Conservation (phyloP, 1,140 invertebrate genomes). For the Philotrypesis tridentata region DNA sequence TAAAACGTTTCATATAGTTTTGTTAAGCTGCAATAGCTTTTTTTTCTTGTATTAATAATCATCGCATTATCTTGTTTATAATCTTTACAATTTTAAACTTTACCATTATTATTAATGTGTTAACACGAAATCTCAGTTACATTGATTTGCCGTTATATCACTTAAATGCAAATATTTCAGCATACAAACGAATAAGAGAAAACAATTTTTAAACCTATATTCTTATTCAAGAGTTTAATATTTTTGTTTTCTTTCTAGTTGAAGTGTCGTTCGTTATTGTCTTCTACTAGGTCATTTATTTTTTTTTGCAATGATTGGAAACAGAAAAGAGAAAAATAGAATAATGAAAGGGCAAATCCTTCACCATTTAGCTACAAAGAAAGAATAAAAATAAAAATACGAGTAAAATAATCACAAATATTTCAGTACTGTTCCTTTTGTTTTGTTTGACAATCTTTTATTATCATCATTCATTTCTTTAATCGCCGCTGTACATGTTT, state of each 20-base stretch:
- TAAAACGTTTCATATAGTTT: slow-evolving; percentile 25
- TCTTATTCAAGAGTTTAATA: neutral
- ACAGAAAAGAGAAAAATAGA: slow-evolving; percentile 1
- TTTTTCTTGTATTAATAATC: slow-evolving; percentile 25
- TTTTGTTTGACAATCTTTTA: slow-evolving; percentile 49
- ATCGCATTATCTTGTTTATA: slow-evolving; percentile 24
- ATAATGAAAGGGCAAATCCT: slow-evolving; percentile 9
- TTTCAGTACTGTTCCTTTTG: slow-evolving; percentile 40
- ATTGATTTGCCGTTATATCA: slow-evolving; percentile 24
- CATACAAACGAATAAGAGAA: slow-evolving; percentile 16
- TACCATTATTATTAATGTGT: slow-evolving; percentile 16
- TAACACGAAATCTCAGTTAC: slow-evolving; percentile 24
- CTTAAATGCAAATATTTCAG: slow-evolving; percentile 33
- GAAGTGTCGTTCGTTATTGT: slow-evolving; percentile 9
- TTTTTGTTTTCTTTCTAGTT: neutral
- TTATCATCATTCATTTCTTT: slow-evolving; percentile 43
- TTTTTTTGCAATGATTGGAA: neutral
- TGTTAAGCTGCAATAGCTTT: slow-evolving; percentile 20
- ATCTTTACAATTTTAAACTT: slow-evolving; percentile 24
- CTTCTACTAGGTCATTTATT: neutral
- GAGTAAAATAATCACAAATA: slow-evolving; percentile 40
- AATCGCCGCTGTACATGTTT: slow-evolving; percentile 52
- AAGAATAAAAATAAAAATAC: slow-evolving; percentile 3
- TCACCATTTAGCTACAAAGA: neutral
- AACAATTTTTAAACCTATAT: neutral